Conservation (phyloP, 2,888 invertebrate species). For the Drosophila histrio region DNA sequence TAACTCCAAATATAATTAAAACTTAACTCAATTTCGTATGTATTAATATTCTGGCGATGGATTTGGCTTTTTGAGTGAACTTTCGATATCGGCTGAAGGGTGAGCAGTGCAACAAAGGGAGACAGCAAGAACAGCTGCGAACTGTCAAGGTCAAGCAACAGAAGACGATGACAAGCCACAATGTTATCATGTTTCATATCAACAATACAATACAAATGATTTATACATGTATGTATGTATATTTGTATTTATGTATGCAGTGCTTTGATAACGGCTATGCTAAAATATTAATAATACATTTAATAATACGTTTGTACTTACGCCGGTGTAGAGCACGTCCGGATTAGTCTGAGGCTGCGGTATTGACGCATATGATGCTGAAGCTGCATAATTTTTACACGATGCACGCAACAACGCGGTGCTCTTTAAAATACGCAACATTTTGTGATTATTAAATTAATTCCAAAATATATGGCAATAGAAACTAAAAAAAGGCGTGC, state of each 20-base stretch:
- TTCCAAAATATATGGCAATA: neutral
- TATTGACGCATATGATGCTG: slow-evolving; percentile 85
- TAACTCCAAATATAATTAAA: slow-evolving; percentile 19
- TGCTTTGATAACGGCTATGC: slow-evolving; percentile 9
- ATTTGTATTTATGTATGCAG: neutral
- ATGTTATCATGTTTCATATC: neutral
- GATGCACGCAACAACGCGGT: slow-evolving; percentile 57
- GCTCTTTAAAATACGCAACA: slow-evolving; percentile 77
- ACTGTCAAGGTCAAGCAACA: slow-evolving; percentile 42
- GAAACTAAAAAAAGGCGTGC: slow-evolving; percentile 23
- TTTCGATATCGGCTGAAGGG: neutral
- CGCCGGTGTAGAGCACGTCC: slow-evolving; percentile 91
- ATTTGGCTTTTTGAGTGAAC: neutral
- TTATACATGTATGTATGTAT: neutral
- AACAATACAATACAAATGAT: neutral
- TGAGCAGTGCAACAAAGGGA: slow-evolving; percentile 1
- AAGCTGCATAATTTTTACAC: slow-evolving; percentile 52
- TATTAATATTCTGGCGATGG: neutral
- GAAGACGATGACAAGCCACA: neutral
- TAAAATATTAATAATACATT: neutral
- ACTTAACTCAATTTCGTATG: slow-evolving; percentile 2
- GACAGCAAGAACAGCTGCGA: slow-evolving; percentile 21
- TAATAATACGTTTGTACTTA: slow-evolving; percentile 83
- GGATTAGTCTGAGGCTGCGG: slow-evolving; percentile 89
- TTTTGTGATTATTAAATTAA: slow-evolving; percentile 34